Base-by-base conservation (phyloP, 2,888 invertebrate species). In the Polydesmus complanatus region DNA sequence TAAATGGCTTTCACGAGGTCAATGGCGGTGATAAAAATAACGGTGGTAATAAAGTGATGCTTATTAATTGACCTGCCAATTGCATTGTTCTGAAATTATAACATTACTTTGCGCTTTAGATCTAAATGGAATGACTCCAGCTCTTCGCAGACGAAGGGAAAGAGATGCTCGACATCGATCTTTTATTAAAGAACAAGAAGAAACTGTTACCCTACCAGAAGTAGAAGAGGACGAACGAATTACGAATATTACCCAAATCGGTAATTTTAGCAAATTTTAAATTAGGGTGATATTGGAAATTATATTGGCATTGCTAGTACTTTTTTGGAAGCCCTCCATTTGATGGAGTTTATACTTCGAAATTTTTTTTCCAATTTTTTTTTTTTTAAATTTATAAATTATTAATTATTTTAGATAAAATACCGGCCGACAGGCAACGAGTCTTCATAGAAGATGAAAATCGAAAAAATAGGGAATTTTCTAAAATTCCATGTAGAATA, bases 131-230 rank as follows among this genome's bases (percentile, higher is more conserved):
- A 82, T 90, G 27, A 89, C 85, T 27, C 85, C 90, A 53, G 88
- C 86, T 58, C 77, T 91, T 64, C 80, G 86, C 68, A 80, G 88
- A 68, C 79, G 91, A 63, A 79, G 89, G 64, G 89, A 90, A 66
- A 80, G 91, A 65, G 88, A 84, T 54, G 88, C 89, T 68, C 79
- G 91, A 64, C 90, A 91, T 71, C 83, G 87, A 60, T 86, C 85
- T 70, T 88, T 89, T 70, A 84, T 88, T 69, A 81, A 83, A 69
- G 88, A 90, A 69, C 90, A 86, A 71, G 67, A 68, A 63, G 66
- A 65, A 52, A 64, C 66, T 14, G 37, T 37, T 37, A 8, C 14
- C 8, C 14, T 14, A 8, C 14, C 37, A 8, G 37, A 37, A 37
- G 14, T 8, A 37, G 37, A 37, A n/a, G n/a, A n/a, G n/a, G n/a